Evolutionary conservation across 2,888 invertebrate species (phyloP).

Genomic region (Macaria liturata): DNA sequence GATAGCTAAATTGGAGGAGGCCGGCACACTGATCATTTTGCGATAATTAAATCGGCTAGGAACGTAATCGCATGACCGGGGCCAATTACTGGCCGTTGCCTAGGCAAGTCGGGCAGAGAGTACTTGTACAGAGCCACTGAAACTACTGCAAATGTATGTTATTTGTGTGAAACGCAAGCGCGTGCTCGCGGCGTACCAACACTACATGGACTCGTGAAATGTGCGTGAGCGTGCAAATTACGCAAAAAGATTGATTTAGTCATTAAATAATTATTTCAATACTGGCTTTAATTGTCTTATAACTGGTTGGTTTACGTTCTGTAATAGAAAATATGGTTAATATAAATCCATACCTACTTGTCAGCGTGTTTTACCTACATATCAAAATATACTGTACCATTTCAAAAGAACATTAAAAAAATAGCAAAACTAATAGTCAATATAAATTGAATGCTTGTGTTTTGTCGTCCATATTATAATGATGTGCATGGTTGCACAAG

Average conservation of each 20-base stretch:
- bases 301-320: neutral
- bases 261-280: slow-evolving; percentile 1
- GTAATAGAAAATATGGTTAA: neutral
- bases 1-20: slow-evolving; percentile 81
- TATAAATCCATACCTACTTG: too few relatives aligned
- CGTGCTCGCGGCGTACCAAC: slow-evolving; percentile 54
- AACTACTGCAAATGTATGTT: slow-evolving; percentile 69
- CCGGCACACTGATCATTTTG: slow-evolving; percentile 78
- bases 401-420: too few relatives aligned
- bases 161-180: slow-evolving; percentile 73
- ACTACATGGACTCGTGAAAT: slow-evolving; percentile 32
- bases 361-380: too few relatives aligned
- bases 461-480: too few relatives aligned
- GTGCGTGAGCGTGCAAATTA: slow-evolving; percentile 38
- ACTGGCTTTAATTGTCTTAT: neutral
- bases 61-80: slow-evolving; percentile 82
- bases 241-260: slow-evolving; percentile 15
- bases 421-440: too few relatives aligned
- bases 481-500: too few relatives aligned
- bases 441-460: too few relatives aligned
- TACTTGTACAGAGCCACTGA: slow-evolving; percentile 52
- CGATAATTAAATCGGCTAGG: slow-evolving; percentile 81
- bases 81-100: slow-evolving; percentile 75
- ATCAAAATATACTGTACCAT: too few relatives aligned
- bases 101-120: slow-evolving; percentile 73